Evolutionary conservation across 1,140 invertebrate genomes (phyloP).

Genomic region (Nephotettix cincticeps): DNA sequence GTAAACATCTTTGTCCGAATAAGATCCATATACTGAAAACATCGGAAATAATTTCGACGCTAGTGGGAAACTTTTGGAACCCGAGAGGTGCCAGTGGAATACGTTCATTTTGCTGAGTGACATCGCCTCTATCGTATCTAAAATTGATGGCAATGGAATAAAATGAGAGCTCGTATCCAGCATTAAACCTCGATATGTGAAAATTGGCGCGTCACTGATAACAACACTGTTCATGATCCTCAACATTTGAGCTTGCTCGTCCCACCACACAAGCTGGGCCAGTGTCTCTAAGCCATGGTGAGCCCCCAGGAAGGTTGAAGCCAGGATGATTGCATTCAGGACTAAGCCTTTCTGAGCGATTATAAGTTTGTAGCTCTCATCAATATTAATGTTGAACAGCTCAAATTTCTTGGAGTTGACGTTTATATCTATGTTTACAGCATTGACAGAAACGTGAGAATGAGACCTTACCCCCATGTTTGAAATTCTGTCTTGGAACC

Average conservation of each 20-base stretch:
- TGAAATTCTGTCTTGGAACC: background rate
- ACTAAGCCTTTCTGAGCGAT: background rate
- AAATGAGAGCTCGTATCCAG: constrained; percentile 77
- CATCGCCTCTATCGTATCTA: constrained; percentile 78
- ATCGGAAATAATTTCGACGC: constrained; percentile 64
- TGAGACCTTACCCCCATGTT: background rate
- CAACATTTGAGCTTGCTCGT: constrained; percentile 60
- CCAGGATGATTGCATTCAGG: constrained; percentile 59
- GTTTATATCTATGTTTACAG: too few species aligned
- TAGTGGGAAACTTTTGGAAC: constrained; percentile 81
- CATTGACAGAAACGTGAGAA: too few species aligned
- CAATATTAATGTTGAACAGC: background rate
- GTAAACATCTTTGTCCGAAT: constrained; percentile 64
- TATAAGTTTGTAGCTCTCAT: constrained; percentile 24
- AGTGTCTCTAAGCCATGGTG: constrained; percentile 75
- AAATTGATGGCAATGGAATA: constrained; percentile 63
- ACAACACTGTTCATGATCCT: constrained; percentile 58
- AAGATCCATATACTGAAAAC: constrained; percentile 71
- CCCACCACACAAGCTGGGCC: constrained; percentile 68
- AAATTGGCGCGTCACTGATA: constrained; percentile 67
- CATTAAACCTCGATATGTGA: constrained; percentile 71
- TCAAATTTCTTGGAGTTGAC: too few species aligned
- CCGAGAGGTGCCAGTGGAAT: constrained; percentile 87
- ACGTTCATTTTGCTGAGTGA: constrained; percentile 76
- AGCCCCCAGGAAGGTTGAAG: constrained; percentile 67